Evolutionary conservation across 2,888 invertebrate species (phyloP).

Genomic region (Endotricha flammealis): DNA sequence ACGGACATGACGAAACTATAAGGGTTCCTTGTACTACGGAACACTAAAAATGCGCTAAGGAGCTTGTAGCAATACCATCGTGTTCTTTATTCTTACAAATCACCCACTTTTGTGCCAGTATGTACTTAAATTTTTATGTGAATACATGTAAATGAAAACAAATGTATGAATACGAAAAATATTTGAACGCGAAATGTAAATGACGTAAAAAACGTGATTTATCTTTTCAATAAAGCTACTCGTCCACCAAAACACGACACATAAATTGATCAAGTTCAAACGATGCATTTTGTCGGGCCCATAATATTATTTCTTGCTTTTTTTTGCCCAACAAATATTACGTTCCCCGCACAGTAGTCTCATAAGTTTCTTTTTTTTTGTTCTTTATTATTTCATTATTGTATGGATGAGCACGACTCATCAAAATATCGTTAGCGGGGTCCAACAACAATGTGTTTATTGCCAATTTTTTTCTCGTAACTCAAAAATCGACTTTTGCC

Average conservation of each 20-base stretch:
- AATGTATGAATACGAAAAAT: too few species aligned
- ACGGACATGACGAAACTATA: too few species aligned
- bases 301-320: slow-evolving; percentile 17
- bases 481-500: slow-evolving; percentile 50
- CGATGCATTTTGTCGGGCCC: slow-evolving; percentile 19
- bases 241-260: slow-evolving; percentile 2
- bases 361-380: slow-evolving; percentile 34
- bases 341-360: slow-evolving; percentile 40
- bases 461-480: slow-evolving; percentile 68
- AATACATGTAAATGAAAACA: too few species aligned
- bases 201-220: too few species aligned
- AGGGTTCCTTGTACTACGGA: too few species aligned
- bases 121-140: too few species aligned
- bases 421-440: slow-evolving; percentile 70
- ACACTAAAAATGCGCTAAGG: too few species aligned
- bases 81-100: too few species aligned
- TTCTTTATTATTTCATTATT: slow-evolving; percentile 62
- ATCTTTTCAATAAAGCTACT: slow-evolving; percentile 1
- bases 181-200: too few species aligned
- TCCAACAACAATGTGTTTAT: slow-evolving; percentile 51
- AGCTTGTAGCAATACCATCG: too few species aligned
- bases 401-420: slow-evolving; percentile 47
- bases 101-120: too few species aligned
- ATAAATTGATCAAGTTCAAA: slow-evolving; percentile 16
- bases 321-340: slow-evolving; percentile 26